These are phyloP conservation scores for Brachyhypopomus gauderio DNA, from an alignment of 2,113 vertebrate species.

Conservation along the genomic window DNA sequence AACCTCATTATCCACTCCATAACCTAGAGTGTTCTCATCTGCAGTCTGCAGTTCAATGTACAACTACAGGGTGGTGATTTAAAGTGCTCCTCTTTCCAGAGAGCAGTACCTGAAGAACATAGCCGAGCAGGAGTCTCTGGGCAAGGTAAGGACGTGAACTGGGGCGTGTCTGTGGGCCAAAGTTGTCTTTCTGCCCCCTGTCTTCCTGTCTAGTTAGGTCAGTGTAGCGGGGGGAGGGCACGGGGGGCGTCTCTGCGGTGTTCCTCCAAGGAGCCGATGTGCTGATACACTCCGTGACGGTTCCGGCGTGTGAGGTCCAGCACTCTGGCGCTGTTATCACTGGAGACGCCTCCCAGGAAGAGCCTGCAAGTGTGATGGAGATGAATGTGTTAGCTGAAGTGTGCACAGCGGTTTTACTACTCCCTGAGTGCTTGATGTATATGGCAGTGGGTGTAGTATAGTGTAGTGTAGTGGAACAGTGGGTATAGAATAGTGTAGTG, in stretches of 20 bases:
- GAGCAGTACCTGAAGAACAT: constrained; percentile 92
- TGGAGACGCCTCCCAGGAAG: not conserved
- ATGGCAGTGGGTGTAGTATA: no score
- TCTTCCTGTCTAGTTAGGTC: constrained; percentile 18
- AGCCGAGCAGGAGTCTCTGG: constrained; percentile 92
- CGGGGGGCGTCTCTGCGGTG: constrained; percentile 57
- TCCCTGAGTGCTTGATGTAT: no score
- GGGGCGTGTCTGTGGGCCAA: not conserved
- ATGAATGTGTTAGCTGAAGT: no score
- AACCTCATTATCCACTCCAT: not conserved
- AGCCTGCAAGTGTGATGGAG: not conserved
- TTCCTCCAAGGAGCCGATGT: constrained; percentile 60
- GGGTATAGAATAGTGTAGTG: no score
- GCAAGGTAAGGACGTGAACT: constrained; percentile 83
- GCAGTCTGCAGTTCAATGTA: no score
- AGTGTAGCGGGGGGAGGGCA: constrained; percentile 33
- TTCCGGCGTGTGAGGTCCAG: constrained; percentile 61
- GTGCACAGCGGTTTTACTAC: no score
- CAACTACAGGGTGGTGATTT: no score
- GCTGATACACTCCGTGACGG: constrained; percentile 6
- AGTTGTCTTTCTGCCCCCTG: constrained; percentile 7
- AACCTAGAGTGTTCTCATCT: not conserved
- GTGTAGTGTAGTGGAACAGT: no score
- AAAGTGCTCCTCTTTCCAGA: constrained; percentile 70
- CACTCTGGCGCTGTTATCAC: constrained; percentile 52